These are phyloP conservation scores for Acanthurus leucopareius DNA, from an alignment of 2,797 vertebrate species.

Conservation along the genomic window DNA sequence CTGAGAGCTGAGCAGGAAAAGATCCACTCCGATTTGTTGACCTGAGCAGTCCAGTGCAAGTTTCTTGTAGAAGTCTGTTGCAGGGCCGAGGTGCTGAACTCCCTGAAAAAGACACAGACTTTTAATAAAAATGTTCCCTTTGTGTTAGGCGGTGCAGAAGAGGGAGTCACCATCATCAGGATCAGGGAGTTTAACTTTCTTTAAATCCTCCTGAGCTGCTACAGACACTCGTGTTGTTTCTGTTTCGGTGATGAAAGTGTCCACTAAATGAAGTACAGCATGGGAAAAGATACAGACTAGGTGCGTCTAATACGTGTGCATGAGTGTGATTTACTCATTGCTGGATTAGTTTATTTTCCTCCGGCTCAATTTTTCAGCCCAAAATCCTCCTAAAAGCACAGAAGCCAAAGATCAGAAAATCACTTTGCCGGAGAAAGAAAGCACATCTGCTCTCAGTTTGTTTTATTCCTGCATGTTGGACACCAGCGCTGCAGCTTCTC, in stretches of 20 bases:
- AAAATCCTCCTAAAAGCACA: conserved; percentile 6
- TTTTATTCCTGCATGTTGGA: conserved; percentile 19
- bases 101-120: conserved; percentile 80
- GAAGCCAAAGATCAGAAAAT: conserved; percentile 20
- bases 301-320: neutral
- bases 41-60: conserved; percentile 98
- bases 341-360: neutral
- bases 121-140: neutral
- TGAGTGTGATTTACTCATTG: neutral
- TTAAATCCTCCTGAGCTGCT: neutral
- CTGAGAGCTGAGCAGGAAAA: conserved; percentile 97
- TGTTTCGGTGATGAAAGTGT: neutral
- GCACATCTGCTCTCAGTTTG: conserved; percentile 23
- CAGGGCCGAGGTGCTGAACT: conserved; percentile 95
- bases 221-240: neutral
- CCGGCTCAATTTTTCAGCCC: neutral
- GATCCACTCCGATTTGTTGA: conserved; percentile 96
- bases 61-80: conserved; percentile 99
- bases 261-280: neutral
- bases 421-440: neutral
- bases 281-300: neutral
- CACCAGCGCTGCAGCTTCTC: neutral
- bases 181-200: neutral
- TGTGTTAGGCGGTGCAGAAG: neutral
- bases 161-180: neutral